phyloP scores from a whole-genome alignment of 2,113 vertebrate genomes.

The Manacus vitellinus region DNA sequence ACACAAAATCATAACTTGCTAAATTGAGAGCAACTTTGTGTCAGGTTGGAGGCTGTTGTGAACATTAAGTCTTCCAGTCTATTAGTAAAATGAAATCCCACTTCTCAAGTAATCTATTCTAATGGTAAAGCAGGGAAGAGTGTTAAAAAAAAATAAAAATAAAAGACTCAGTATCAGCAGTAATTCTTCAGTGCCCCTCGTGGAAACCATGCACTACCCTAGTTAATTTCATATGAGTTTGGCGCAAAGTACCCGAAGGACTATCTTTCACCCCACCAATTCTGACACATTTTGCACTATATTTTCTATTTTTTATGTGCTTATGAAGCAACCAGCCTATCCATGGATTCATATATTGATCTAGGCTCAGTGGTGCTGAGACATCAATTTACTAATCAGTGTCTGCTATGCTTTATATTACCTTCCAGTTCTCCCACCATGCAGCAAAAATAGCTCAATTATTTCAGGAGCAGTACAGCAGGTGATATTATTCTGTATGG shows the following conservation, averaged over 20 bases:
- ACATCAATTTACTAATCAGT: slow-evolving; percentile 48
- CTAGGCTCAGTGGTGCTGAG: slow-evolving; percentile 6
- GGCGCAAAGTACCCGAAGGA: not conserved
- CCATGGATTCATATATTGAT: not conserved
- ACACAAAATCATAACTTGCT: not conserved
- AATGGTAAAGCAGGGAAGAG: not conserved
- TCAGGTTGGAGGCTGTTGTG: not conserved
- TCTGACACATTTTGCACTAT: not conserved
- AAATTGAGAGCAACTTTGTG: not conserved
- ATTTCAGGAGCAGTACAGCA: slow-evolving; percentile 22
- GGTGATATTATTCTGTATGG: not conserved
- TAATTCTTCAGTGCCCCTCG: not conserved
- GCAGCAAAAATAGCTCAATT: slow-evolving; percentile 10
- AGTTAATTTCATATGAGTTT: not conserved
- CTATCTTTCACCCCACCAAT: not conserved
- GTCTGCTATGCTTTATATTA: slow-evolving; percentile 16
- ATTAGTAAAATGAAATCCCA: not conserved
- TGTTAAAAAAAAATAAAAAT: not conserved
- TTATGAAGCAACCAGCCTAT: not conserved
- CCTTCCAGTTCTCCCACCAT: slow-evolving; percentile 16
- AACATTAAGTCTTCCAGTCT: not conserved
- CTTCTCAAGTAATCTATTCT: not conserved
- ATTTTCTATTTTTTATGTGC: not conserved
- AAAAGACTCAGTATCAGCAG: not conserved
- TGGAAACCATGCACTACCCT: not conserved